These are phyloP conservation scores for Rotaria magnacalcarata DNA, from an alignment of 2,888 invertebrate genomes.

Conservation along the genomic window DNA sequence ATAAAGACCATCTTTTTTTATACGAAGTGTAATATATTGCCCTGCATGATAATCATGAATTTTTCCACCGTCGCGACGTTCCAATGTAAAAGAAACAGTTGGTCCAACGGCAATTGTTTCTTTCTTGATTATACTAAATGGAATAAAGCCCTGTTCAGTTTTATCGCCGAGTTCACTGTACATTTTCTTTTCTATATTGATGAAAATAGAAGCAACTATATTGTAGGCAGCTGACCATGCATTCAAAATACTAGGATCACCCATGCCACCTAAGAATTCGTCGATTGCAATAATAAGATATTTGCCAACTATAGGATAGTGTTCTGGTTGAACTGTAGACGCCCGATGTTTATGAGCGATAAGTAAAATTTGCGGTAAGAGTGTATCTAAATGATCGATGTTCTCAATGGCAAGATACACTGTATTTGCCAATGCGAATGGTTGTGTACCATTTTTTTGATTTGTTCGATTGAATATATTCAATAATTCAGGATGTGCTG, in stretches of 20 bases:
- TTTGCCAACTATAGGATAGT: constrained; percentile 7
- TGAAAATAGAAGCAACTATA: not conserved
- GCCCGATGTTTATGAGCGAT: not conserved
- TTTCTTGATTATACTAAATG: not conserved
- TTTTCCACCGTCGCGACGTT: not conserved
- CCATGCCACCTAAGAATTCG: not conserved
- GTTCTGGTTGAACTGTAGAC: not conserved
- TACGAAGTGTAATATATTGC: not conserved
- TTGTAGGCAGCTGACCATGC: not conserved
- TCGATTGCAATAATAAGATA: not conserved
- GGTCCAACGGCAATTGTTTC: not conserved
- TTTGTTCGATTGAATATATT: not conserved
- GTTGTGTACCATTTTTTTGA: not conserved
- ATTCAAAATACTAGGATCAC: not conserved
- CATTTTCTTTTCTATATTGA: not conserved
- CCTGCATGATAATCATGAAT: not conserved
- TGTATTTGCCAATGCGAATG: not conserved
- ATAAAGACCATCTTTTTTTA: not conserved
- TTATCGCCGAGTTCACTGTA: not conserved
- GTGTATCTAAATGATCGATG: not conserved
- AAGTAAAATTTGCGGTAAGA: not conserved
- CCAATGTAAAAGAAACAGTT: not conserved
- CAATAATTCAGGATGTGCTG: not conserved
- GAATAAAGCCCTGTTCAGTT: not conserved
- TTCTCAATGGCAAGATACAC: not conserved